Evolutionary conservation across 2,888 invertebrate species (phyloP), one percentile per base, ranked within the genome.

Genomic region (Rhimphoctona megacephalus): DNA sequence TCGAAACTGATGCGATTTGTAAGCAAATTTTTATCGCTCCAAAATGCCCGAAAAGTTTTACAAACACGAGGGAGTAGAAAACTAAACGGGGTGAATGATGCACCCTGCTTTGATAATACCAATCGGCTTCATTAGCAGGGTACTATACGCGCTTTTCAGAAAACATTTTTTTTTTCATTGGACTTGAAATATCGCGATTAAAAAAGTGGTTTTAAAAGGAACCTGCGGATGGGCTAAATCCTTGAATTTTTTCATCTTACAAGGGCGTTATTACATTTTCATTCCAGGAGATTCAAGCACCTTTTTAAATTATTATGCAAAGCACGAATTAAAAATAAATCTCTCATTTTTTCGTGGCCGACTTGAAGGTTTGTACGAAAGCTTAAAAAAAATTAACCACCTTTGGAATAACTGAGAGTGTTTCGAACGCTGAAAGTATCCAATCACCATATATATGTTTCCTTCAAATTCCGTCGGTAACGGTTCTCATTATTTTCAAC

Each of bases 241-340:
- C 69, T 46, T 69, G 46, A 25, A 46, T 43, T 69, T 67, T 67
- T 39, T 67, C n/a, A n/a, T 8, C 19, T n/a, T 19, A 39, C 30
- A 14, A 22, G 1, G 0, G n/a, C 33, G 36, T 39, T 67, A 39
- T 67, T 39, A 39, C 14, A 67, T 22, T 11, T 39, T 67, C 67
- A 67, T 39, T 67, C 39, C 19, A 6, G 17, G 22, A 67, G 67
- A 67, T n/a, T 36, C n/a, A 19, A 67, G 9, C 39, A 22, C 67
- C 39, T 14, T 39, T 36, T n/a, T 1, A 39, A 11, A 67, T 39
- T 22, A 22, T 67, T 39, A 67, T 67, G 39, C 67, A 67, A 67
- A 67, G 22, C 67, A 67, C n/a, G 22, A 67, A 67, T 36, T 7
- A 39, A 67, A 67, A 67, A 67, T 39, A 39, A 67, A 67, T 67